phyloP scores from a whole-genome alignment of 2,797 vertebrate genomes.

The Limosa lapponica region DNA sequence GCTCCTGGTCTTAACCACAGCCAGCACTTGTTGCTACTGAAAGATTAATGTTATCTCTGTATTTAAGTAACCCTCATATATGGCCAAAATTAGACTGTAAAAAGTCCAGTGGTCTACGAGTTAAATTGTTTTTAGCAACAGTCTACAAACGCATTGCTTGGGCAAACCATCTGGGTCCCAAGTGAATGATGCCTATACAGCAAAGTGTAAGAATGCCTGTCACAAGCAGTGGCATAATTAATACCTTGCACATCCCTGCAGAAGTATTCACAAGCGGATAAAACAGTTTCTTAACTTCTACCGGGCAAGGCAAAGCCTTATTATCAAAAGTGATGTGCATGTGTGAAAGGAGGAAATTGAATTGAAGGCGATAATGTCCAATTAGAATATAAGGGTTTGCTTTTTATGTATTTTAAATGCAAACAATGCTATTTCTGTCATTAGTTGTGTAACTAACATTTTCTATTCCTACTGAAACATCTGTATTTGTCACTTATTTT shows the following conservation, averaged over 20 bases:
- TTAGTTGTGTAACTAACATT: not conserved
- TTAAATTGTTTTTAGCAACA: slow-evolving; percentile 68
- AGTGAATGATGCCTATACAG: not conserved
- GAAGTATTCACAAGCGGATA: not conserved
- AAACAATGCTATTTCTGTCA: not conserved
- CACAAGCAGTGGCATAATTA: not conserved
- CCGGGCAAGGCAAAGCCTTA: not conserved
- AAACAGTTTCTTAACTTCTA: not conserved
- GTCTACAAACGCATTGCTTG: slow-evolving; percentile 40
- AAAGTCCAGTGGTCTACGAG: slow-evolving; percentile 58
- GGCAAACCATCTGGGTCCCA: slow-evolving; percentile 14
- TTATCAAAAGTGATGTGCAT: not conserved
- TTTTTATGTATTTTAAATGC: not conserved
- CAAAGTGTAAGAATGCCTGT: not conserved
- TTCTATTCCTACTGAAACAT: not conserved
- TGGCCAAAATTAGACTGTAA: slow-evolving; percentile 81
- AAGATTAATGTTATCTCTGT: slow-evolving; percentile 87
- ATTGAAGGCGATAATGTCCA: not conserved
- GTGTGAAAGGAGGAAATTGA: not conserved
- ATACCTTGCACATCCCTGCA: not conserved
- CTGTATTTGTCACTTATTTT: not conserved
- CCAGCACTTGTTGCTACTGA: slow-evolving; percentile 75
- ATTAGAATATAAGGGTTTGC: not conserved
- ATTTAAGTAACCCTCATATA: slow-evolving; percentile 79
- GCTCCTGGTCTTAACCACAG: slow-evolving; percentile 66